phyloP scores from a whole-genome alignment of 2,797 vertebrate genomes.

The Chelon labrosus region DNA sequence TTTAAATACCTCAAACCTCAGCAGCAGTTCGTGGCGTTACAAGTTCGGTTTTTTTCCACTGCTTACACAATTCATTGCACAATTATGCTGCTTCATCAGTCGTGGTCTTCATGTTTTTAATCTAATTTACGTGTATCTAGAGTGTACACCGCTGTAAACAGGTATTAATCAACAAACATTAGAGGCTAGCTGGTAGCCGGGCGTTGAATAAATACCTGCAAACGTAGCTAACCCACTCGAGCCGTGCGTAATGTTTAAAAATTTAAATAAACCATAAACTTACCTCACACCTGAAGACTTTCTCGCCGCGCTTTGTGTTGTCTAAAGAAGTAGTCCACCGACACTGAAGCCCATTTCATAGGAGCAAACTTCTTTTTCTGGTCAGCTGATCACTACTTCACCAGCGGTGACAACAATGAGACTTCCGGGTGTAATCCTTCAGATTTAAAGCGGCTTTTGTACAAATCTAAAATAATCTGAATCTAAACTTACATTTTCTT shows the following conservation, averaged over 20 bases:
- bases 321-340: neutral
- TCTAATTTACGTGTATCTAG: neutral
- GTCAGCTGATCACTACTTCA: slow-evolving; percentile 46
- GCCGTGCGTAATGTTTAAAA: rapidly evolving
- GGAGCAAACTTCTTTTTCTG: slow-evolving; percentile 22
- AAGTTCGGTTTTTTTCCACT: neutral
- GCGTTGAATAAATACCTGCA: neutral
- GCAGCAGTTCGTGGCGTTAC: neutral
- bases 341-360: slow-evolving; percentile 26
- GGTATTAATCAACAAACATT: neutral
- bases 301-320: neutral
- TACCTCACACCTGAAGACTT: slow-evolving; percentile 32
- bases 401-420: rapidly evolving
- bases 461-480: no score
- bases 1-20: neutral
- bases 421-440: slow-evolving; percentile 18
- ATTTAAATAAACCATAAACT: neutral
- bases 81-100: neutral
- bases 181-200: neutral
- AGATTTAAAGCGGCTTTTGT: slow-evolving; percentile 15
- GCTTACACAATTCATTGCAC: neutral
- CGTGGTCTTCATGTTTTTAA: rapidly evolving
- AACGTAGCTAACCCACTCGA: neutral
- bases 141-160: neutral
- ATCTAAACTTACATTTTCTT: neutral